Evolutionary conservation across 2,797 vertebrate species (phyloP).

Genomic region (Enteromius unitaeniatus): DNA sequence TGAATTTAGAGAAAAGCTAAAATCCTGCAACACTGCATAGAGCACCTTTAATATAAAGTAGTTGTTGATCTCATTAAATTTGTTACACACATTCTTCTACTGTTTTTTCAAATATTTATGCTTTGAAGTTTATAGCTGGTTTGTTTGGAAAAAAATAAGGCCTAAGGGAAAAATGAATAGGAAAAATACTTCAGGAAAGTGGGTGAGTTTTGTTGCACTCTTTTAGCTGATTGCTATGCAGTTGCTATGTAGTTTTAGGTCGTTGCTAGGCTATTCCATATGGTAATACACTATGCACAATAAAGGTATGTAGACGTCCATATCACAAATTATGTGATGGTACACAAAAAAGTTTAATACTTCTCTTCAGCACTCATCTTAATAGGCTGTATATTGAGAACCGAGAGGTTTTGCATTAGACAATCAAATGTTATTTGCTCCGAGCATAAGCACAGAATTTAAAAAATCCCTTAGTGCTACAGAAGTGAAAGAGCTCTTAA

Average conservation of each 20-base stretch:
- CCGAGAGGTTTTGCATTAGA: neutral
- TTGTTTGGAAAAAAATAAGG: neutral
- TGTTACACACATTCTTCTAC: too few relatives aligned
- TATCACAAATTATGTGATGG: neutral
- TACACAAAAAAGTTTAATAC: neutral
- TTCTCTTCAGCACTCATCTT: neutral
- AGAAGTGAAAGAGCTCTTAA: constrained; percentile 3
- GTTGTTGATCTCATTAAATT: neutral
- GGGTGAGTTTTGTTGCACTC: neutral
- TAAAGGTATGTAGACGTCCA: neutral
- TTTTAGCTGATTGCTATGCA: neutral
- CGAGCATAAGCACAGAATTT: neutral
- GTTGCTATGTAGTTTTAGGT: neutral
- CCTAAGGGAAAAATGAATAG: neutral
- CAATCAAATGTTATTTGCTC: neutral
- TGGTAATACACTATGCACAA: neutral
- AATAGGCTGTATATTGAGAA: neutral
- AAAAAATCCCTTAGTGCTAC: neutral
- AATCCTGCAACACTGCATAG: too few relatives aligned
- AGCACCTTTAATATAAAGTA: neutral
- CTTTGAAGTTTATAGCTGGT: neutral
- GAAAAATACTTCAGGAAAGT: neutral
- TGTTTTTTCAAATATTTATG: neutral
- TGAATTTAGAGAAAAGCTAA: too few relatives aligned
- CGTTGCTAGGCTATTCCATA: neutral